Evolutionary conservation across 53 echinoderm and acorn worm genomes (phyloP), one percentile per base, ranked within the genome.

Genomic region (Crossaster papposus): DNA sequence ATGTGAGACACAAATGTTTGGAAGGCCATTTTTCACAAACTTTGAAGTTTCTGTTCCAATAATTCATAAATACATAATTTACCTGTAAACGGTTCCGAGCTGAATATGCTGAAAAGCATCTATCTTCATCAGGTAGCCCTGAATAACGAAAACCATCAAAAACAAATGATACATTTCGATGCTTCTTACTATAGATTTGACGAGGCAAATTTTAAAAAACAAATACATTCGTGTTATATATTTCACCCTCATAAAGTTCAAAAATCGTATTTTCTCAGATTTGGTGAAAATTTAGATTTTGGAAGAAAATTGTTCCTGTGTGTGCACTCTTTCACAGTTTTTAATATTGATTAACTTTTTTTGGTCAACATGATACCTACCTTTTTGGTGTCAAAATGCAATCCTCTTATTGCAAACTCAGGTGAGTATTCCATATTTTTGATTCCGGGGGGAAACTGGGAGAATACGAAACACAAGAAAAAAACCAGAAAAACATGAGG

Each of bases 71-170:
- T 29, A 3, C 13, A 20, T 2, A 26, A 9, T 9, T 68, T 64
- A 95, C 97, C 94, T 95, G 54, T 91, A 88, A 14, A 97, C 95
- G 24, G 94, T 93, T 20, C 95, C 97, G n/a, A 95, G 89, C 76
- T 97, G 97, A 55, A 97, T 95, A 71, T 94, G 91, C 50, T 97
- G 95, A 64, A 97, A 97, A 33, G 97, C 92, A 85, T 97, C 97
- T 13, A 97, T 81, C 83, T 97, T 97, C 95, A 97, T 81, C 20
- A 97, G 77, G 15, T 94, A 81, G 72, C 97, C 97, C 97, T 97
- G 88, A 32, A 72, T 55, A 44, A 36, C 9, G 62, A 95, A 70
- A 64, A 14, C 65, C 51, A 0, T 64, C 58, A 65, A 35, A 20
- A 20, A 35, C 24, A 24, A 28, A 51, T 78, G 52, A 51, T 51